Base-by-base conservation (phyloP, 2,113 vertebrate genomes). In the Poeciliopsis retropinna region DNA sequence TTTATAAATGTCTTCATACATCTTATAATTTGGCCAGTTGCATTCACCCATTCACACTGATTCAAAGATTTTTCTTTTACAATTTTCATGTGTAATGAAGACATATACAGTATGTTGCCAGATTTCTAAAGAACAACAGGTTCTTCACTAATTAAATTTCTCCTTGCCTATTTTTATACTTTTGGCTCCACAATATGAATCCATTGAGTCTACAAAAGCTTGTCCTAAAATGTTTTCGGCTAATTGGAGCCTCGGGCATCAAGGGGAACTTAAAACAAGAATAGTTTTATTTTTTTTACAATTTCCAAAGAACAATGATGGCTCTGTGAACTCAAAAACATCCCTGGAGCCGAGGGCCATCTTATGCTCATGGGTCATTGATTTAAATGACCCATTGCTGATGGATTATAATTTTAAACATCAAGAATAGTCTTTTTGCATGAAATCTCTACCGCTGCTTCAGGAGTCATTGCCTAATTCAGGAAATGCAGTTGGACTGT, bases 361-460 rank as follows among this genome's bases (percentile, higher is more conserved):
- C 19, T 57, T 65, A 76, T 64, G 28, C 65, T 68, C n/a, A n/a
- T n/a, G n/a, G n/a, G n/a, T n/a, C n/a, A n/a, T n/a, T 32, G 28
- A 39, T 39, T 60, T 22, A 57, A 65, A 30, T 74, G 60, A 75
- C 74, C 65, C 73, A 61, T 75, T 57, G 80, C 82, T 51, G 69
- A 83, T 85, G 65, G 70, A 87, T 90, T 84, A 75, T 39, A 74
- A 84, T 47, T 60, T 64, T 44, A 79, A 39, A 70, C 44, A 81
- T 68, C 22, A 57, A 19, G 34, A 80, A 75, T 31, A 65, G 78
- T 22, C 47, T 60, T 71, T 72, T 75, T 57, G 84, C 9, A 51
- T 72, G 64, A 34, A 82, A 30, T 64, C 76, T 44, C 29, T 72
- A 60, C 30, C 27, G n/a, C 25, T 15, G 9, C 7, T 34, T 32